These are phyloP conservation scores for Naso thynnoides DNA, from an alignment of 2,797 vertebrate genomes.

Conservation along the genomic window DNA sequence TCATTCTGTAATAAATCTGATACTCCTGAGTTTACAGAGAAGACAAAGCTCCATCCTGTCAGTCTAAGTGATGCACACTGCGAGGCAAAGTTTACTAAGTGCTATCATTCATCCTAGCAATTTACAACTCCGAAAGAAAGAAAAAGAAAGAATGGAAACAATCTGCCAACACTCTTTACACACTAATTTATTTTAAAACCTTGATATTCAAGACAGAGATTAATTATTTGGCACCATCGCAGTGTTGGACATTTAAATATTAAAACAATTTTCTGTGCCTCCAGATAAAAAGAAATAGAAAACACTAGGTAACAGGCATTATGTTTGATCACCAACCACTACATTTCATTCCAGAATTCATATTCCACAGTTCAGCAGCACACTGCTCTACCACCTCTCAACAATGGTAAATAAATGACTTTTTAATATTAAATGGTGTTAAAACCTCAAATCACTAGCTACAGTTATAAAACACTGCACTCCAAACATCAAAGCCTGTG, in stretches of 20 bases:
- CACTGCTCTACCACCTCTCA: background rate
- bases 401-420: slow-evolving; percentile 1
- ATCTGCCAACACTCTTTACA: slow-evolving; percentile 55
- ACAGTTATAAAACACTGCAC: background rate
- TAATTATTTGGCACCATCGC: slow-evolving; percentile 49
- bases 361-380: background rate
- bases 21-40: background rate
- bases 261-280: slow-evolving; percentile 21
- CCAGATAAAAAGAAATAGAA: slow-evolving; percentile 38
- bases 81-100: slow-evolving; percentile 55
- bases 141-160: slow-evolving; percentile 64
- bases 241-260: slow-evolving; percentile 44
- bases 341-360: slow-evolving; percentile 7
- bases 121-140: slow-evolving; percentile 50
- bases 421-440: slow-evolving; percentile 23
- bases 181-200: slow-evolving; percentile 64
- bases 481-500: background rate
- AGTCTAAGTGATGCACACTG: slow-evolving; percentile 34
- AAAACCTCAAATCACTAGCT: slow-evolving; percentile 2
- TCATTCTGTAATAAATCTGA: background rate
- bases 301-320: slow-evolving; percentile 27
- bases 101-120: slow-evolving; percentile 65
- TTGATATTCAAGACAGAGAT: slow-evolving; percentile 55
- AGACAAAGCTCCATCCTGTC: slow-evolving; percentile 37
- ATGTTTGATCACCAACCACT: slow-evolving; percentile 28